These are phyloP conservation scores for Cryptosula pallasiana DNA, from an alignment of 2,888 invertebrate genomes.

Conservation along the genomic window DNA sequence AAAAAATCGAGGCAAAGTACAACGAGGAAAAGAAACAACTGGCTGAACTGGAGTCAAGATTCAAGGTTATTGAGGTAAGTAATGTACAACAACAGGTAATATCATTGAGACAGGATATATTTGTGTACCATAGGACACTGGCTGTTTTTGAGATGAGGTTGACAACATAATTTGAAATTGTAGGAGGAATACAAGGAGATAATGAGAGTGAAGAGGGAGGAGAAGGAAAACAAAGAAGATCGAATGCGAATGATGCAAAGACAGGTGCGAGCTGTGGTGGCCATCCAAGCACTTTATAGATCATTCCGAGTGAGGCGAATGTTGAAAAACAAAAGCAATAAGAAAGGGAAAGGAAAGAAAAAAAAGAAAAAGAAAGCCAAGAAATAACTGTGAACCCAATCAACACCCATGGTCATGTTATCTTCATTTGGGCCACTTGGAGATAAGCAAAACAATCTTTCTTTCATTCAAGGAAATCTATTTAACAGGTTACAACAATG, in stretches of 20 bases:
- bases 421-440: no score
- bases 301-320: conserved; percentile 53
- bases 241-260: conserved; percentile 47
- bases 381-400: no score
- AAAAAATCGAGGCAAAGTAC: conserved; percentile 50
- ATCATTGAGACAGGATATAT: no score
- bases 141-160: no score
- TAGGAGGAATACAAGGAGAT: conserved; percentile 45
- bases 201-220: conserved; percentile 46
- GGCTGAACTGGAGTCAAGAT: conserved; percentile 51
- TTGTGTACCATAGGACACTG: no score
- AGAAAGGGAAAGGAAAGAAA: conserved; percentile 30
- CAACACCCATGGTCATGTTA: no score
- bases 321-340: conserved; percentile 48
- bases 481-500: no score
- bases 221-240: conserved; percentile 45
- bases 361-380: conserved; percentile 21
- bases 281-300: conserved; percentile 53
- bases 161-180: background rate
- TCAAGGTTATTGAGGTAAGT: conserved; percentile 44
- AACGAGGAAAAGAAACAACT: conserved; percentile 53
- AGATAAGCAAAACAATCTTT: no score
- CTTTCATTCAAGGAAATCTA: no score
- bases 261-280: conserved; percentile 48
- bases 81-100: no score